Evolutionary conservation across 1,140 invertebrate genomes (phyloP), one percentile per base, ranked within the genome.

Genomic region (Trichonephila inaurata): DNA sequence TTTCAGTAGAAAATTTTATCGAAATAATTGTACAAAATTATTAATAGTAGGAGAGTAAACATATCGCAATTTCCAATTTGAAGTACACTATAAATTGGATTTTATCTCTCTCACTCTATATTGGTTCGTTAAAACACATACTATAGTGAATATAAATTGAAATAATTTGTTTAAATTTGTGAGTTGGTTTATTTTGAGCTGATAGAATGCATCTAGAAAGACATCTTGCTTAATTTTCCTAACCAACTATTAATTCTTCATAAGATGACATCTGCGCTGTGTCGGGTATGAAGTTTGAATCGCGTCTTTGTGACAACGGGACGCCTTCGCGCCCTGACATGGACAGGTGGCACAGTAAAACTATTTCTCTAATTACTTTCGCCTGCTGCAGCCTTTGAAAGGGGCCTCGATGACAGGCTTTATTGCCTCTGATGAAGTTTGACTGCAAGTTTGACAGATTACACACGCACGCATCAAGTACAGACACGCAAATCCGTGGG

Each of bases 341-440:
- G 14, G 69, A 91, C 72, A 82, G 58, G 89, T 77, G 72, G 72
- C 28, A 40, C 33, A 91, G 69, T 51, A 62, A 82, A 91, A 81
- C 77, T 72, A 91, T 82, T 91, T 18, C 18, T 58, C 72, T 91
- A 91, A 91, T 91, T 91, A 91, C 77, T 91, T 81, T 82, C 51
- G 64, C 77, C 16, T 77, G 66, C 28, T 2, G 18, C 58, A 62
- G 86, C 14, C 33, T 66, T 62, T 24, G n/a, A 85, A 85, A 61
- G 62, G 33, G 86, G 58, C 18, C 44, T 6, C 66, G 40, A 21
- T 88, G 88, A 89, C 88, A 89, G 51, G 66, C 66, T 72, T 77
- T 72, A 89, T 89, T 89, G 88, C 88, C 40, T 40, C 44, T 58
- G 44, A 88, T 64, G 62, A 88, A 64, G 28, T 62, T 40, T 64